Conservation (phyloP, 2,888 invertebrate species). For the Cryptops parisi region DNA sequence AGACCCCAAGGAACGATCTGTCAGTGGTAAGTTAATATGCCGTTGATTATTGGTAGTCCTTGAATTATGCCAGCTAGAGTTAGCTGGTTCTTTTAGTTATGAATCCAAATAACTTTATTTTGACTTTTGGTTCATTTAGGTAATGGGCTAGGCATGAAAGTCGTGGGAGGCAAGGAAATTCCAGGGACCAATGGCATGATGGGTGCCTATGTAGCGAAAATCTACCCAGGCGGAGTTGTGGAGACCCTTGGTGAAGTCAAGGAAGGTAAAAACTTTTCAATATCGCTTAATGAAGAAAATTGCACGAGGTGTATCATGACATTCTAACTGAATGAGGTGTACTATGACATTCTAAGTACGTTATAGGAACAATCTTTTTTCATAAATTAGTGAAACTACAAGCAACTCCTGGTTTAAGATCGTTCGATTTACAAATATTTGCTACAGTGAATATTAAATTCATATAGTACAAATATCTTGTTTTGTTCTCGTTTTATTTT, state of each 20-base stretch:
- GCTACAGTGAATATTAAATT: too few species aligned
- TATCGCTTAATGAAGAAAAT: too few species aligned
- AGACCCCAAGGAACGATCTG: slow-evolving; percentile 40
- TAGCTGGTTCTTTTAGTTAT: slow-evolving; percentile 5
- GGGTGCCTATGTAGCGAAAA: slow-evolving; percentile 42
- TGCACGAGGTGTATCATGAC: too few species aligned
- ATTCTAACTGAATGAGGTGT: too few species aligned
- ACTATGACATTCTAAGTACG: too few species aligned
- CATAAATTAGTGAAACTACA: too few species aligned
- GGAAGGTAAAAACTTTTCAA: slow-evolving; percentile 38
- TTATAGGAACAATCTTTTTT: too few species aligned
- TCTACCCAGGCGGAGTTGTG: slow-evolving; percentile 39
- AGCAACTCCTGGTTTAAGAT: too few species aligned
- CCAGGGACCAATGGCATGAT: slow-evolving; percentile 37
- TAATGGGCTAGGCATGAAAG: slow-evolving; percentile 42
- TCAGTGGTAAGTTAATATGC: slow-evolving; percentile 30
- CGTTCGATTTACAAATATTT: too few species aligned
- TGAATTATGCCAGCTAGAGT: background rate
- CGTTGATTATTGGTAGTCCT: background rate
- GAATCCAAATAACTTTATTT: slow-evolving; percentile 5
- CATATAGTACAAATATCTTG: too few species aligned
- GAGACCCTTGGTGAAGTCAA: slow-evolving; percentile 42
- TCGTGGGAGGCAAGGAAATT: slow-evolving; percentile 44
- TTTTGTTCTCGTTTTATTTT: too few species aligned
- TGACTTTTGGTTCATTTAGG: slow-evolving; percentile 25